These are phyloP conservation scores for Astropecten irregularis DNA, from an alignment of 53 echinoderm and acorn worm species.

Conservation along the genomic window DNA sequence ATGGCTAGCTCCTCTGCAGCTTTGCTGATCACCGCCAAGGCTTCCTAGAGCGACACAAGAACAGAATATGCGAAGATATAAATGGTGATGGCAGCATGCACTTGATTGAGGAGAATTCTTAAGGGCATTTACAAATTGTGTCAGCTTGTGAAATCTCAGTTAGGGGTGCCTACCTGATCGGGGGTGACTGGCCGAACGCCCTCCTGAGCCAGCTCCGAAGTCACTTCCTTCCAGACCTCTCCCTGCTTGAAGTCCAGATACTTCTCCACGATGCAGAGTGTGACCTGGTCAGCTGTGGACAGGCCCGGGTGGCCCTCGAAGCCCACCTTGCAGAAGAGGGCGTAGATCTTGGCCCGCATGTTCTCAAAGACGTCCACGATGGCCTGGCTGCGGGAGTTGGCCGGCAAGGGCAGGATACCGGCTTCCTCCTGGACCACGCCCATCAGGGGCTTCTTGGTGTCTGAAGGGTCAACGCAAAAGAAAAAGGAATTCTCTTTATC, in stretches of 20 bases:
- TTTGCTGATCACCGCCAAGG: constrained; percentile 72
- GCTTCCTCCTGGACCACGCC: constrained; percentile 78
- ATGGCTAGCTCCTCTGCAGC: constrained; percentile 75
- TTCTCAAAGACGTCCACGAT: constrained; percentile 95
- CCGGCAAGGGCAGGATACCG: constrained; percentile 81
- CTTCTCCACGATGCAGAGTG: constrained; percentile 86
- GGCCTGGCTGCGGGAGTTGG: constrained; percentile 86
- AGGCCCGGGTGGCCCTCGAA: constrained; percentile 78
- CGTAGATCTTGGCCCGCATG: constrained; percentile 95
- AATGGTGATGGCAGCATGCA: not conserved
- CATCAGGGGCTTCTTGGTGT: constrained; percentile 77
- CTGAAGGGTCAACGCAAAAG: constrained; percentile 44
- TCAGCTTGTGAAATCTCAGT: no score
- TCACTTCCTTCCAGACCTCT: constrained; percentile 91
- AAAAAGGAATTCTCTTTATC: not conserved
- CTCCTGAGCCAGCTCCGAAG: constrained; percentile 85
- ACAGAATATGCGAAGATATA: no score
- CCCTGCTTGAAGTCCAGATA: constrained; percentile 96
- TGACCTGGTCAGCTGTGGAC: constrained; percentile 86
- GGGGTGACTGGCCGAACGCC: constrained; percentile 88
- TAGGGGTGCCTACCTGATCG: constrained; percentile 87
- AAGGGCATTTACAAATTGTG: no score
- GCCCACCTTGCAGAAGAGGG: constrained; percentile 90
- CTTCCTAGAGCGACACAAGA: constrained; percentile 66
- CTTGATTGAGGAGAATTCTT: not conserved